Evolutionary conservation across 2,113 vertebrate genomes (phyloP).

Genomic region (Neopipo cinnamomea): DNA sequence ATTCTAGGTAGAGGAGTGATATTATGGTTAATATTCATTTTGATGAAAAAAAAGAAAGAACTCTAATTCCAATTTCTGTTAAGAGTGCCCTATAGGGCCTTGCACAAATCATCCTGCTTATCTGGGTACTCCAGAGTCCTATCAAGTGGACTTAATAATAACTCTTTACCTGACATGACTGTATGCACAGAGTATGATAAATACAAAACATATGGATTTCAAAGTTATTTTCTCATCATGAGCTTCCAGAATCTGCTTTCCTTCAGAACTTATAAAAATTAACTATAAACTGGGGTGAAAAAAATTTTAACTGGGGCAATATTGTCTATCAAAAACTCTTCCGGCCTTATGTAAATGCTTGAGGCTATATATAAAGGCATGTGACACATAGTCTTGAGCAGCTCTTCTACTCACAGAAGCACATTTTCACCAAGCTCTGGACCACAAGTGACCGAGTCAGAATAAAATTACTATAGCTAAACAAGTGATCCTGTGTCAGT

Average conservation of each 20-base stretch:
- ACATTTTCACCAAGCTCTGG: background rate
- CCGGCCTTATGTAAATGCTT: background rate
- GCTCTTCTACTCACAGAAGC: background rate
- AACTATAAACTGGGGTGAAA: background rate
- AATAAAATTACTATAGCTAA: background rate
- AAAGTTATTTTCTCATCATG: background rate
- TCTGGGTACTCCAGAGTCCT: background rate
- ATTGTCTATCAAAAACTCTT: background rate
- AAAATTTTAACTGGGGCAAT: background rate
- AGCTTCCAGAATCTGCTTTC: background rate
- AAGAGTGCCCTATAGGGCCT: background rate
- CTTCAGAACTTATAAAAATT: background rate
- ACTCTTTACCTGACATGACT: background rate
- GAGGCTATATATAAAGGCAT: background rate
- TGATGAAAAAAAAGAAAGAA: background rate
- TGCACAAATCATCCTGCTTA: background rate
- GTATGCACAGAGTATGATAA: background rate
- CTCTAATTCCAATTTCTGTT: background rate
- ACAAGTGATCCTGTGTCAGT: background rate
- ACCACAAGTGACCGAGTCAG: background rate
- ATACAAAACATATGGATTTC: background rate
- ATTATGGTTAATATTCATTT: background rate
- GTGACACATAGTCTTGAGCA: fast-evolving
- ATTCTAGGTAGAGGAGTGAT: background rate
- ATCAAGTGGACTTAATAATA: background rate